phyloP scores from a whole-genome alignment of 2,888 invertebrate species.

The Tolmerus cingulatus region DNA sequence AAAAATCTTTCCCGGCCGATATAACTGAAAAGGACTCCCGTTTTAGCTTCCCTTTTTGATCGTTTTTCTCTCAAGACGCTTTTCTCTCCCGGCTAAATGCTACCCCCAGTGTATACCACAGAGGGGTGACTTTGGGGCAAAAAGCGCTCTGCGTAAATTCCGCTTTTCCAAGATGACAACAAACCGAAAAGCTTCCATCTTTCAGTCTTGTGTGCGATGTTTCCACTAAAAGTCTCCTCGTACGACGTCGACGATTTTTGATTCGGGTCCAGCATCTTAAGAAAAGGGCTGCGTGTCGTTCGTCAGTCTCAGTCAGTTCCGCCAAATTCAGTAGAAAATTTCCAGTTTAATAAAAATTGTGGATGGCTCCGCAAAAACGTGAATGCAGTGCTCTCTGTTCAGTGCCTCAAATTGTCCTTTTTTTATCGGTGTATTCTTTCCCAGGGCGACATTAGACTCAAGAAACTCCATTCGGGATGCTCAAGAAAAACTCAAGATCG shows the following conservation, averaged over 20 bases:
- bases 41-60: not conserved
- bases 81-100: slow-evolving; percentile 19
- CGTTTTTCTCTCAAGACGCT: slow-evolving; percentile 27
- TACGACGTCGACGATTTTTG: not conserved
- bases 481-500: not conserved
- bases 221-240: slow-evolving; percentile 48
- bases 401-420: not conserved
- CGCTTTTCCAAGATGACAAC: slow-evolving; percentile 25
- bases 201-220: slow-evolving; percentile 48
- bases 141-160: slow-evolving; percentile 37
- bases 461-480: not conserved
- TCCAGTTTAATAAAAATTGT: not conserved
- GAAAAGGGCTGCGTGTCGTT: not conserved
- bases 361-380: not conserved
- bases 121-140: slow-evolving; percentile 21
- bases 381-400: not conserved
- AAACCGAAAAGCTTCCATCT: slow-evolving; percentile 22
- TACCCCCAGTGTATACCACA: not conserved
- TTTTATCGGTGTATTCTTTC: not conserved
- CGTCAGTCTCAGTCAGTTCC: not conserved
- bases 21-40: not conserved
- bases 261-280: not conserved
- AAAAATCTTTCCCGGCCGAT: not conserved
- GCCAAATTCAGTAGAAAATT: not conserved
- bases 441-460: not conserved